Evolutionary conservation across 2,113 vertebrate genomes (phyloP).

Genomic region (Cercocebus atys): DNA sequence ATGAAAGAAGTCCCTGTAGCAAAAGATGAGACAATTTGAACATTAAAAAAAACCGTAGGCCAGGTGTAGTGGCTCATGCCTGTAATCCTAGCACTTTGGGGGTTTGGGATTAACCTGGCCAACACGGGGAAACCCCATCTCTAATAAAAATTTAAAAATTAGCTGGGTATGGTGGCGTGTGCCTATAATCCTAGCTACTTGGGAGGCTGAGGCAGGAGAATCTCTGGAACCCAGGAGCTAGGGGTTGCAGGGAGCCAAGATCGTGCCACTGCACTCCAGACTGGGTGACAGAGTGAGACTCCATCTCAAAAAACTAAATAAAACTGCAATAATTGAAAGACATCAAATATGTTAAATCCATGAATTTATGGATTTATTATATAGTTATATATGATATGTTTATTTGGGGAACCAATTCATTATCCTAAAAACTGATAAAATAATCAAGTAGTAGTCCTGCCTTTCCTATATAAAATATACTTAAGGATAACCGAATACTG

Average conservation of each 20-base stretch:
- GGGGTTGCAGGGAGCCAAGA: too few species aligned
- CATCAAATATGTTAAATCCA: slow-evolving; percentile 2
- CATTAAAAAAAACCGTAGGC: background rate
- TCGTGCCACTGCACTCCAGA: too few species aligned
- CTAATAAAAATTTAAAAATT: too few species aligned
- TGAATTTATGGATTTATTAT: background rate
- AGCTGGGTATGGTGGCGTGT: too few species aligned
- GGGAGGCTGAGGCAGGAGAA: too few species aligned
- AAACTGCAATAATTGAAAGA: background rate
- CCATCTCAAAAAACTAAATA: background rate
- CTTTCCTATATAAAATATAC: background rate
- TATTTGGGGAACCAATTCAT: background rate
- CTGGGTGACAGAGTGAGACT: too few species aligned
- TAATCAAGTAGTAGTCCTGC: background rate
- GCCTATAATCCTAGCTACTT: too few species aligned
- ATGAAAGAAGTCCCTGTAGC: background rate
- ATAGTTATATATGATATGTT: background rate
- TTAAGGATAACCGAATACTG: background rate
- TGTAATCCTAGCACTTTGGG: too few species aligned
- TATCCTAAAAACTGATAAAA: slow-evolving; percentile 25
- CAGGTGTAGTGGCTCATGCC: too few species aligned
- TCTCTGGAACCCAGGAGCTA: too few species aligned
- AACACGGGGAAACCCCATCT: too few species aligned
- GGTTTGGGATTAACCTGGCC: too few species aligned
- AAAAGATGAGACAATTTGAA: background rate